A percentile compares a stretch with the other conserved stretches of the same genome.
These are phyloP conservation scores for Sminthurides aquaticus DNA, from an alignment of 2,888 invertebrate genomes.

Conservation along the genomic window DNA sequence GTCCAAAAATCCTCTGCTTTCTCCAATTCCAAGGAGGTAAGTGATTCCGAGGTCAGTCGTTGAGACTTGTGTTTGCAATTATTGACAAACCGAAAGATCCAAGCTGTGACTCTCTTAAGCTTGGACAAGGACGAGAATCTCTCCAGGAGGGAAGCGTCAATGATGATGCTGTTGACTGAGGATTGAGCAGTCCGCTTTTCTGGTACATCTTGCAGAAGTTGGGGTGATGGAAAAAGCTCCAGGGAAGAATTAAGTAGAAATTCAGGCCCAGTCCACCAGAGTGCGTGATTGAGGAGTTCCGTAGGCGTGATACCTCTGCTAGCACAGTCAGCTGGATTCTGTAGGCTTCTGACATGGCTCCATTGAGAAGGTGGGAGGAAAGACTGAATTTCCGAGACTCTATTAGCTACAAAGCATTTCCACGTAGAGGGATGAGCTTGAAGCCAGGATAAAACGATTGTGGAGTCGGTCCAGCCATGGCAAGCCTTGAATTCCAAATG, in stretches of 20 bases:
- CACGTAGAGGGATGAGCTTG: neutral
- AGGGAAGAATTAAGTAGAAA: neutral
- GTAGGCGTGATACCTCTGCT: slow-evolving; percentile 10
- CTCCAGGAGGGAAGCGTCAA: neutral
- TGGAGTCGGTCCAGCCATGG: slow-evolving; percentile 9
- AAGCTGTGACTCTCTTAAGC: neutral
- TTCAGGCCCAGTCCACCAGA: neutral
- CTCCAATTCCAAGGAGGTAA: neutral
- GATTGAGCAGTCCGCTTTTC: neutral
- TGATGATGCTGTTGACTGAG: neutral
- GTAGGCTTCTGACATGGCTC: slow-evolving; percentile 12
- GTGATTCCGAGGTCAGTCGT: neutral
- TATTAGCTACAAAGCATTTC: slow-evolving; percentile 31
- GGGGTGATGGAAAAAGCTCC: too few species aligned
- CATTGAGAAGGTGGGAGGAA: slow-evolving; percentile 3
- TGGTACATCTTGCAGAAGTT: neutral
- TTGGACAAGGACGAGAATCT: neutral
- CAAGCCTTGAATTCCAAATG: neutral
- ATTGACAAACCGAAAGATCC: neutral
- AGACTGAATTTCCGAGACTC: slow-evolving; percentile 28
- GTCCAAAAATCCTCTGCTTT: neutral
- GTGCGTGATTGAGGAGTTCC: slow-evolving; percentile 1
- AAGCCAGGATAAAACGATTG: slow-evolving; percentile 6
- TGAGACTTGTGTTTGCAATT: neutral
- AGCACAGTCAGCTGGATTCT: slow-evolving; percentile 16